Percentiles rank a stretch among this genome's conserved stretches.
These are phyloP conservation scores for Tylochromis polylepis DNA, from an alignment of 2,113 vertebrate species.

Conservation along the genomic window DNA sequence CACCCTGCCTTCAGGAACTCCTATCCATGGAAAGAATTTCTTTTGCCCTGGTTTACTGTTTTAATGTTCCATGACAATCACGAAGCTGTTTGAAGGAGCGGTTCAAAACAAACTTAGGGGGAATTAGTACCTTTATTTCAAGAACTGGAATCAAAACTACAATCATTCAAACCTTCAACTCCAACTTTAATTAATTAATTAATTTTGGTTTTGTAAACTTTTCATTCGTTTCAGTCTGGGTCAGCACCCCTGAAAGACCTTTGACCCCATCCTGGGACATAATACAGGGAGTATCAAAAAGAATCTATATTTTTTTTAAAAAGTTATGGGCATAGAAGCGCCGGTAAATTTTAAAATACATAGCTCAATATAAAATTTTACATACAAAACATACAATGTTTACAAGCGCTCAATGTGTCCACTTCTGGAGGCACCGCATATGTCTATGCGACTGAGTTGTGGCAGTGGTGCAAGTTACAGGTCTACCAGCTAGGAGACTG, in stretches of 20 bases:
- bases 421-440: neutral
- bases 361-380: neutral
- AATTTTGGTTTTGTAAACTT: neutral
- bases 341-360: neutral
- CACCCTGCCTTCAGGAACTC: neutral
- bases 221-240: neutral
- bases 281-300: neutral
- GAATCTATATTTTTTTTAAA: fast-evolving
- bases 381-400: too few species aligned
- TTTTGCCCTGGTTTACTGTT: neutral
- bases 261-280: neutral
- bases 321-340: neutral
- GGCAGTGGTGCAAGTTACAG: too few species aligned
- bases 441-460: neutral
- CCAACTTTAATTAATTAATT: neutral
- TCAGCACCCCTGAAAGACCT: neutral
- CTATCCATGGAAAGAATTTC: neutral
- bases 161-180: neutral
- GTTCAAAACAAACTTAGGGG: neutral
- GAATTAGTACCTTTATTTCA: neutral
- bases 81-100: neutral
- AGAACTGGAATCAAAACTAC: neutral
- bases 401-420: neutral
- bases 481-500: too few species aligned
- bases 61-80: neutral